phyloP scores from a whole-genome alignment of 35 echinoderm and acorn worm species.

The Chiridota heheva region DNA sequence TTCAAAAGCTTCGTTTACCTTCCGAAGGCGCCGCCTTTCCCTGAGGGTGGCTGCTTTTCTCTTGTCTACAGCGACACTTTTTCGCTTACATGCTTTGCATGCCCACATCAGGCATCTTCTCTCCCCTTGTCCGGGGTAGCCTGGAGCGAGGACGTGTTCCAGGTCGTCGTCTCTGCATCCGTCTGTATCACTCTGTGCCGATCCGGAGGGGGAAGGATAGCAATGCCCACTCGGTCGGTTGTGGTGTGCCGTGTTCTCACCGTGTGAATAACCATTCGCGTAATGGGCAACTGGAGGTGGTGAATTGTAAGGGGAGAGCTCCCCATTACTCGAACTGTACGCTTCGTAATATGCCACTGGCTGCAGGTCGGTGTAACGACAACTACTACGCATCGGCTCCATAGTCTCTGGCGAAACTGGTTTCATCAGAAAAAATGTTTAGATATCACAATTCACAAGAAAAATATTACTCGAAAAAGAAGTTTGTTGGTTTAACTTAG shows the following conservation, averaged over 20 bases:
- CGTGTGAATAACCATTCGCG: constrained; percentile 61
- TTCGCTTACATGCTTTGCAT: constrained; percentile 97
- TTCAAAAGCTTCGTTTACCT: constrained; percentile 97
- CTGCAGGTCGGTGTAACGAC: constrained; percentile 87
- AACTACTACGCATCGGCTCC: constrained; percentile 92
- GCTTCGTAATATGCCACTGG: constrained; percentile 83
- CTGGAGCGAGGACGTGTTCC: constrained; percentile 93
- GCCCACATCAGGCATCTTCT: constrained; percentile 93
- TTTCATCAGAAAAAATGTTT: too few relatives aligned
- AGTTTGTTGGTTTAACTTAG: too few relatives aligned
- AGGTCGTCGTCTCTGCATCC: constrained; percentile 84
- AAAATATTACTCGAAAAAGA: too few relatives aligned
- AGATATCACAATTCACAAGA: too few relatives aligned
- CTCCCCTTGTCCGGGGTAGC: constrained; percentile 89
- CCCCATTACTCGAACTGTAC: constrained; percentile 66
- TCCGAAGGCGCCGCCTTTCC: constrained; percentile 80
- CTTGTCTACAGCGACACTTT: constrained; percentile 94
- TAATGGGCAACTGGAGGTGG: constrained; percentile 66
- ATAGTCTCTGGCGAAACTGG: too few relatives aligned
- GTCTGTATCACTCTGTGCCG: constrained; percentile 56
- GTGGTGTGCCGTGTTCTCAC: constrained; percentile 31
- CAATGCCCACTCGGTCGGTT: constrained; percentile 49
- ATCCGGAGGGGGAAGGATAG: constrained; percentile 63
- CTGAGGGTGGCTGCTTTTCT: constrained; percentile 94
- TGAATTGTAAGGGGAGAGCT: constrained; percentile 62